Evolutionary conservation across 1,140 invertebrate genomes (phyloP).

Genomic region (Frieseomelitta varia): DNA sequence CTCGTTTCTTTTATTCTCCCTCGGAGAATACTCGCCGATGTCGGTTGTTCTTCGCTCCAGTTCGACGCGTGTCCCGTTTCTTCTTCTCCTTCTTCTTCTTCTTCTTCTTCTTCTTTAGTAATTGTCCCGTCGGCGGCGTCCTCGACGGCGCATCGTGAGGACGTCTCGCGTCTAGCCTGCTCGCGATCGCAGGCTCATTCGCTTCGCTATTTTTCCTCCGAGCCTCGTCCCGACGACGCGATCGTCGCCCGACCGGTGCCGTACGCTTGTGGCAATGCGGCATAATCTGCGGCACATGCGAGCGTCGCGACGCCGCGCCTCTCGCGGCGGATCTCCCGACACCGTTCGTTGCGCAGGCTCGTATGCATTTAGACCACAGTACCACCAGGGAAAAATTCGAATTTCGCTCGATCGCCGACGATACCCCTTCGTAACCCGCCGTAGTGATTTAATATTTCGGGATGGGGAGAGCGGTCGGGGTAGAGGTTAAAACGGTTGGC

Average conservation of each 20-base stretch:
- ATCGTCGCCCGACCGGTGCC: constrained; percentile 39
- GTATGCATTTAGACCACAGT: not conserved
- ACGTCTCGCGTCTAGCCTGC: not conserved
- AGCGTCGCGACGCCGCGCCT: constrained; percentile 63
- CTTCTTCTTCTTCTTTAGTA: not conserved
- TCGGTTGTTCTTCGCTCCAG: not conserved
- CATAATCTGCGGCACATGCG: constrained; percentile 70
- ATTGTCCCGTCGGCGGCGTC: constrained; percentile 19
- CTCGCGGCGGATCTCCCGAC: constrained; percentile 50
- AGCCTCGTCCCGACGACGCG: not conserved
- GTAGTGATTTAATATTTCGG: not conserved
- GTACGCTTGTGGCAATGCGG: constrained; percentile 71
- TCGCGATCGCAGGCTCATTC: constrained; percentile 11
- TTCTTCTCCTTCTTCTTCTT: not conserved
- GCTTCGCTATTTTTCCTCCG: not conserved
- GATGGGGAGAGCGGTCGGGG: too few species aligned
- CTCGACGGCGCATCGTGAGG: constrained; percentile 33
- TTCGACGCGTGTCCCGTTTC: not conserved
- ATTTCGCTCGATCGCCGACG: not conserved
- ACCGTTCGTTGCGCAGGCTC: constrained; percentile 5
- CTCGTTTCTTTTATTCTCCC: not conserved
- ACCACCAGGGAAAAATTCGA: constrained; percentile 14
- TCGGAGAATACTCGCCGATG: not conserved
- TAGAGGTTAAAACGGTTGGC: not conserved
- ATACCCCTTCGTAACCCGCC: not conserved